Evolutionary conservation across 2,888 invertebrate species (phyloP).

Genomic region (Apodemia duryi): DNA sequence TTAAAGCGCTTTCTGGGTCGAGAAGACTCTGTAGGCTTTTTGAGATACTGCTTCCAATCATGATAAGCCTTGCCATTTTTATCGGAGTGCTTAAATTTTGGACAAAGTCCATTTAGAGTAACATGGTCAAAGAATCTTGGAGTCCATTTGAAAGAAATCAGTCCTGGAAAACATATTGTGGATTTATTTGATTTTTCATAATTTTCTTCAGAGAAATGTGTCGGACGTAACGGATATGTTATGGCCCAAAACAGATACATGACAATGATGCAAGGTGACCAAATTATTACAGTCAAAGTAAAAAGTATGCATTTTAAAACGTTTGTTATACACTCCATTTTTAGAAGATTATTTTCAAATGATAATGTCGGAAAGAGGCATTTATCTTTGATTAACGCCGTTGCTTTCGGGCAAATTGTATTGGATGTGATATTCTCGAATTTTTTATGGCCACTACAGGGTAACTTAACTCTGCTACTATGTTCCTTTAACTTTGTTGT

Average conservation of each 20-base stretch:
- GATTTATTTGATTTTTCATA: not conserved
- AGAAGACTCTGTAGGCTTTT: not conserved
- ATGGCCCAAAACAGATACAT: not conserved
- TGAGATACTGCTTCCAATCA: not conserved
- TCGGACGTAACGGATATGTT: not conserved
- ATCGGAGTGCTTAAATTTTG: not conserved
- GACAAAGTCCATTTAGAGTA: not conserved
- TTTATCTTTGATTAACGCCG: too few species aligned
- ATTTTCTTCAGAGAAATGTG: not conserved
- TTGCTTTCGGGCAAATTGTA: too few species aligned
- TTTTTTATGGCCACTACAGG: too few species aligned
- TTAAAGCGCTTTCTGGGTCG: not conserved
- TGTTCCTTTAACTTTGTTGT: too few species aligned
- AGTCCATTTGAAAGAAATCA: not conserved
- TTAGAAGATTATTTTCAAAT: too few species aligned
- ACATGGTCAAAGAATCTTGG: not conserved
- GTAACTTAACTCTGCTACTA: too few species aligned
- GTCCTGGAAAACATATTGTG: not conserved
- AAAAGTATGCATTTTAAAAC: slow-evolving; percentile 35
- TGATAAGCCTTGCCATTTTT: too few species aligned
- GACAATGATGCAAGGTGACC: slow-evolving; percentile 44
- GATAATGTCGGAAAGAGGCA: too few species aligned
- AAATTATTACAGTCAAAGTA: slow-evolving; percentile 39
- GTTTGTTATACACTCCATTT: not conserved
- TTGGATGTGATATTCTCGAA: too few species aligned